A percentile compares a stretch with the other conserved stretches of the same genome.
Evolutionary conservation across 1,140 invertebrate species (phyloP).

Genomic region (Mycetomoellerius zeteki): DNA sequence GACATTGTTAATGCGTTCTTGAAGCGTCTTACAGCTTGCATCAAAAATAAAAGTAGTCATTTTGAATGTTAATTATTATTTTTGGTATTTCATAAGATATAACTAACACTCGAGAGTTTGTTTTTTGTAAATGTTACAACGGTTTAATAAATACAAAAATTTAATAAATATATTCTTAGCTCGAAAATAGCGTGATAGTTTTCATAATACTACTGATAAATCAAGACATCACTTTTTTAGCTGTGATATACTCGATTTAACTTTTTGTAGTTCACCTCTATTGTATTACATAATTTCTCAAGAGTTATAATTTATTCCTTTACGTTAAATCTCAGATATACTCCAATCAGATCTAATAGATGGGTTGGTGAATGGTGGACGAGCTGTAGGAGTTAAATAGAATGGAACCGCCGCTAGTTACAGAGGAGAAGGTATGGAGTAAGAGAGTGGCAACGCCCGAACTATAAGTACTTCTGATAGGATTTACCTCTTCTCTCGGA

Average conservation of each 20-base stretch:
- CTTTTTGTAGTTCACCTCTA: not conserved
- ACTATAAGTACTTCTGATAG: slow-evolving; percentile 85
- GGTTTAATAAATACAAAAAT: too few species aligned
- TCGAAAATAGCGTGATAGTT: not conserved
- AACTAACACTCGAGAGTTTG: too few species aligned
- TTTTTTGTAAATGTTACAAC: too few species aligned
- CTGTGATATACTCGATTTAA: not conserved
- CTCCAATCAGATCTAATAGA: slow-evolving; percentile 68
- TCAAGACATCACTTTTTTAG: not conserved
- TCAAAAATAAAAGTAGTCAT: too few species aligned
- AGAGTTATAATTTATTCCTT: slow-evolving; percentile 9
- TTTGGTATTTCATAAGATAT: too few species aligned
- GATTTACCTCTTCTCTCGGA: slow-evolving; percentile 78
- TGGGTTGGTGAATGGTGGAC: slow-evolving; percentile 52
- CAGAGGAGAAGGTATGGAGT: slow-evolving; percentile 64
- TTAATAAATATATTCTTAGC: not conserved
- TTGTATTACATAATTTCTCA: not conserved
- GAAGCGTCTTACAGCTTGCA: too few species aligned
- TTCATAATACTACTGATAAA: not conserved
- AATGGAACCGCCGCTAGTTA: slow-evolving; percentile 74
- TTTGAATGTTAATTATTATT: too few species aligned
- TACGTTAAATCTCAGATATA: slow-evolving; percentile 67
- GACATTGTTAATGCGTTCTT: too few species aligned
- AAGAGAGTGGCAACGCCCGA: slow-evolving; percentile 78
- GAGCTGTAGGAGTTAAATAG: slow-evolving; percentile 71